A percentile compares a stretch with the other conserved stretches of the same genome.
Evolutionary conservation across 2,113 vertebrate genomes (phyloP).

Genomic region (Chaetodon auriga): DNA sequence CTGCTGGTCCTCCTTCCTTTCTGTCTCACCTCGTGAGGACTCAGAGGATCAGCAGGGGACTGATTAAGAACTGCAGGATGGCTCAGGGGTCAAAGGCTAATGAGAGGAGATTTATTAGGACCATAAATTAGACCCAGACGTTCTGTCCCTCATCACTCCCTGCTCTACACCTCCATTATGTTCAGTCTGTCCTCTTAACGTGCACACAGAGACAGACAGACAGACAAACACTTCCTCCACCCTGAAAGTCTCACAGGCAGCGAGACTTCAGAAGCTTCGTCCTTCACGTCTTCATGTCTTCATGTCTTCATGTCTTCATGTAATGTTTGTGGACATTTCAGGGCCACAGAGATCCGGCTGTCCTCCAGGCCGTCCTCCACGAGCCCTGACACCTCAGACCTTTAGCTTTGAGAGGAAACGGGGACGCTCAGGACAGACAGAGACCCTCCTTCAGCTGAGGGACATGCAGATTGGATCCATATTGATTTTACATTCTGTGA

Average conservation of each 20-base stretch:
- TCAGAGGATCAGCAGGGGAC: constrained; percentile 70
- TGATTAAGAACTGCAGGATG: constrained; percentile 81
- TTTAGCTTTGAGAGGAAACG: constrained; percentile 30
- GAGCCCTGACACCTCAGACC: constrained; percentile 17
- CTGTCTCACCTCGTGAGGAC: constrained; percentile 58
- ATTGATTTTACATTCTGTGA: too few species aligned
- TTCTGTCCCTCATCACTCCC: constrained; percentile 41
- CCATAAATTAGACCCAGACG: constrained; percentile 81
- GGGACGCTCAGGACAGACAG: constrained; percentile 28
- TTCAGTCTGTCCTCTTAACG: constrained; percentile 24
- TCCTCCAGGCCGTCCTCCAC: constrained; percentile 47
- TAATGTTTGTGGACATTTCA: constrained; percentile 51
- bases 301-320: constrained; percentile 47
- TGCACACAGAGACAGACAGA: constrained; percentile 3
- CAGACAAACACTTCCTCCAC: constrained; percentile 2
- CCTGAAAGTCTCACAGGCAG: constrained; percentile 43
- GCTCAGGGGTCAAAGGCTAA: constrained; percentile 84
- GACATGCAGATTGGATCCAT: too few species aligned
- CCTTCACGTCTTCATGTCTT: constrained; percentile 1
- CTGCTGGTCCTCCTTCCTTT: constrained; percentile 66
- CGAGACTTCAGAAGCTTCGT: neutral
- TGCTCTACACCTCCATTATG: constrained; percentile 24
- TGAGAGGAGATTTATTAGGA: constrained; percentile 84
- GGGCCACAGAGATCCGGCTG: constrained; percentile 57
- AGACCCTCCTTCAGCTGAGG: constrained; percentile 20